Conservation (phyloP, 2,888 invertebrate genomes). For the Papilio demoleus region DNA sequence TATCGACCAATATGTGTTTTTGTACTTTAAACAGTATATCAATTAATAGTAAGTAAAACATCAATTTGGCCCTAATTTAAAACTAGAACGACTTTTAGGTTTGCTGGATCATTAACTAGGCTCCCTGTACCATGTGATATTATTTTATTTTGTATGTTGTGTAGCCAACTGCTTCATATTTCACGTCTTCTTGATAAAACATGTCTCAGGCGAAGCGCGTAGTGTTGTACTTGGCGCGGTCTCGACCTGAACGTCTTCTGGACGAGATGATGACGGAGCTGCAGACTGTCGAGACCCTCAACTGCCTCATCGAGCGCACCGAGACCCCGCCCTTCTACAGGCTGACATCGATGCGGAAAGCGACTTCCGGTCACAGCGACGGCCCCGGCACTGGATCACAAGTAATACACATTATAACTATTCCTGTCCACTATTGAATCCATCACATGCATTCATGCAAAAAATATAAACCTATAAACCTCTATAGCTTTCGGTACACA, state of each 20-base stretch:
- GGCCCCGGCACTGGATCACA: conserved; percentile 76
- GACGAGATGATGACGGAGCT: conserved; percentile 99
- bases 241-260: conserved; percentile 95
- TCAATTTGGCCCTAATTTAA: too few species aligned
- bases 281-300: conserved; percentile 97
- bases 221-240: conserved; percentile 95
- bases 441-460: too few species aligned
- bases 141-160: background rate
- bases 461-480: too few species aligned
- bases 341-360: conserved; percentile 95
- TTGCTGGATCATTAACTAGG: background rate
- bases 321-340: conserved; percentile 99
- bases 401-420: conserved; percentile 52
- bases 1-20: background rate
- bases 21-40: too few species aligned
- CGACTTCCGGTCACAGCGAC: conserved; percentile 87
- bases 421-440: too few species aligned
- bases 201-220: conserved; percentile 96
- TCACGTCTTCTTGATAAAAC: too few species aligned
- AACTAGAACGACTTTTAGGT: too few species aligned
- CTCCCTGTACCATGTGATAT: background rate
- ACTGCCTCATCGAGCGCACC: conserved; percentile 97
- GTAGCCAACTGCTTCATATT: too few species aligned
- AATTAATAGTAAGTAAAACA: too few species aligned
- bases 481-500: too few species aligned